A percentile compares a stretch with the other conserved stretches of the same genome.
phyloP scores from a whole-genome alignment of 2,113 vertebrate species.

The Myodes glareolus region DNA sequence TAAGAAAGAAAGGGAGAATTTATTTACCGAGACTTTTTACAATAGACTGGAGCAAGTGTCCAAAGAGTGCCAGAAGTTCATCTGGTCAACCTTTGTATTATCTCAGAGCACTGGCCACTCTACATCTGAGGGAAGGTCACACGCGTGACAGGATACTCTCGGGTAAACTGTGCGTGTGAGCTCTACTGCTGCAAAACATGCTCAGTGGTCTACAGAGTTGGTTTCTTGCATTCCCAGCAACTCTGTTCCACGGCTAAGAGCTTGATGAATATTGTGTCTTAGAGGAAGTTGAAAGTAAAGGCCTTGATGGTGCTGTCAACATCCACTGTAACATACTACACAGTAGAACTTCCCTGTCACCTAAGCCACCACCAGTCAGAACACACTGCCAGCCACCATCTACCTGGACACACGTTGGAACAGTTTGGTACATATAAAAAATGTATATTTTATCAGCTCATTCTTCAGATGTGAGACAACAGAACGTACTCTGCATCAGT shows the following conservation, averaged over 20 bases:
- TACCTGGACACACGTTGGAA: accelerated
- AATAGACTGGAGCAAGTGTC: accelerated
- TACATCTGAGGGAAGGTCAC: accelerated
- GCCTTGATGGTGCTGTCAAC: not conserved
- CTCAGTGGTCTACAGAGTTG: accelerated
- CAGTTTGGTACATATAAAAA: no score
- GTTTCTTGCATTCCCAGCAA: accelerated
- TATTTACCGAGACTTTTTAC: not conserved
- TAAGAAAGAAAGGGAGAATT: slow-evolving; percentile 12
- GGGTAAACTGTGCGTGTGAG: accelerated
- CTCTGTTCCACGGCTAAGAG: not conserved
- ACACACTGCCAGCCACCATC: not conserved
- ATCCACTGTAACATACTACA: not conserved
- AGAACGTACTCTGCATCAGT: not conserved
- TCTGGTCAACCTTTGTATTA: no score
- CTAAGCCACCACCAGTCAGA: not conserved
- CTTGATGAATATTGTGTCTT: not conserved
- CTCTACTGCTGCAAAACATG: accelerated
- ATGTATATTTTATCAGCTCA: not conserved
- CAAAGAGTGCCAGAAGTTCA: not conserved
- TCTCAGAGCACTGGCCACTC: not conserved
- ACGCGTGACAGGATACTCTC: accelerated
- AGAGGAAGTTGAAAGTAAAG: not conserved
- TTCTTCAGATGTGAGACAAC: accelerated
- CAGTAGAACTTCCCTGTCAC: no score